phyloP scores from a whole-genome alignment of 2,797 vertebrate species.

The Alcedo atthis region DNA sequence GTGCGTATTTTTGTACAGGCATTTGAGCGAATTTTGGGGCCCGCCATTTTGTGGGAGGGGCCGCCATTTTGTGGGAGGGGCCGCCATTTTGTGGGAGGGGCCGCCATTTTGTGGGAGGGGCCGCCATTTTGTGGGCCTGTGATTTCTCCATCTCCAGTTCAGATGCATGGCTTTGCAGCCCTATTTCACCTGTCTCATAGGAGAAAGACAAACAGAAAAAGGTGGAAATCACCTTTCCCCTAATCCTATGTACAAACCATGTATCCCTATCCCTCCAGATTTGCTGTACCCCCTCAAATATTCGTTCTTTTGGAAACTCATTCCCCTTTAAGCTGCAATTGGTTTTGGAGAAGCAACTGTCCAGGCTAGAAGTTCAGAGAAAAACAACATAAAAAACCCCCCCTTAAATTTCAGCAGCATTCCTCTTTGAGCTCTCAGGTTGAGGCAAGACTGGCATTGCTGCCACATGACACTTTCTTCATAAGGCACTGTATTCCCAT shows the following conservation, averaged over 20 bases:
- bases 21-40: no score
- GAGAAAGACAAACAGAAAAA: background rate
- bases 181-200: accelerated
- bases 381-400: background rate
- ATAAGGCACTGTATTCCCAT: background rate
- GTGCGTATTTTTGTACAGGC: no score
- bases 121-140: no score
- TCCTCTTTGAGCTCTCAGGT: background rate
- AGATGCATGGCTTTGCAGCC: accelerated
- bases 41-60: no score
- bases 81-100: no score
- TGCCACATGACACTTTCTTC: background rate
- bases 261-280: background rate
- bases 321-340: background rate
- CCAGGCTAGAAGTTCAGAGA: background rate
- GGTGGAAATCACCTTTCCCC: background rate
- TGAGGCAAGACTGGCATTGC: background rate
- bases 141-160: background rate
- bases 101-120: no score
- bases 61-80: no score
- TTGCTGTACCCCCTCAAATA: background rate
- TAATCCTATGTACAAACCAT: background rate
- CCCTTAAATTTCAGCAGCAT: background rate
- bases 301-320: background rate
- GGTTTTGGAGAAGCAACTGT: background rate